Conservation (phyloP, 2,888 invertebrate species). For the Chrysopilus asiliformis region DNA sequence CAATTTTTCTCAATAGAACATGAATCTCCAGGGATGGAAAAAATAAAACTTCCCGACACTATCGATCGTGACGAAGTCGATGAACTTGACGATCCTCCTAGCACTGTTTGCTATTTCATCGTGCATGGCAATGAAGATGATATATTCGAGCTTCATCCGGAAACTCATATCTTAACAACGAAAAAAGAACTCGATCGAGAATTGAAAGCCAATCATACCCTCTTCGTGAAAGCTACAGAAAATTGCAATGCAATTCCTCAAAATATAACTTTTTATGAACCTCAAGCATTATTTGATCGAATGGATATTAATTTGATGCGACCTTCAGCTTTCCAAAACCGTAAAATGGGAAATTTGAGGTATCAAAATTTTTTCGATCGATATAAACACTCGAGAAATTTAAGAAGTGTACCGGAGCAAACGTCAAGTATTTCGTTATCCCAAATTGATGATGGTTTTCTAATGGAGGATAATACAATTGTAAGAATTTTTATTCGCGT, state of each 20-base stretch:
- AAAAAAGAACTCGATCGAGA: constrained; percentile 62
- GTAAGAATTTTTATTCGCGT: constrained; percentile 58
- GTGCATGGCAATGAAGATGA: constrained; percentile 68
- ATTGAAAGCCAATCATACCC: constrained; percentile 46
- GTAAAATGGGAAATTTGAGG: not conserved
- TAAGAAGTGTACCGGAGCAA: constrained; percentile 15
- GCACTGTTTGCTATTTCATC: constrained; percentile 85
- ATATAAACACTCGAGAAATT: constrained; percentile 23
- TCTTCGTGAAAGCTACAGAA: constrained; percentile 71
- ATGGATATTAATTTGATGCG: not conserved
- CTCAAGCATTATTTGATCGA: constrained; percentile 3
- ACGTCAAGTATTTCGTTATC: not conserved
- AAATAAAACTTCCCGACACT: constrained; percentile 59
- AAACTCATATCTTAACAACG: constrained; percentile 45
- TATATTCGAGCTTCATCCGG: constrained; percentile 56
- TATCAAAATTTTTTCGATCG: constrained; percentile 18
- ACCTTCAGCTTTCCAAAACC: not conserved
- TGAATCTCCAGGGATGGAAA: constrained; percentile 47
- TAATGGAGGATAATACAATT: constrained; percentile 48
- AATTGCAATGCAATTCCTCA: constrained; percentile 54
- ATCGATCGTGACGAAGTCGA: constrained; percentile 77
- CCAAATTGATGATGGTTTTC: constrained; percentile 14
- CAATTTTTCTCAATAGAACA: constrained; percentile 34
- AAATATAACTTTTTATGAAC: constrained; percentile 12
- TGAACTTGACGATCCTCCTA: constrained; percentile 63